Evolutionary conservation across 1,140 invertebrate genomes (phyloP).

Genomic region (Hycleus phaleratus): DNA sequence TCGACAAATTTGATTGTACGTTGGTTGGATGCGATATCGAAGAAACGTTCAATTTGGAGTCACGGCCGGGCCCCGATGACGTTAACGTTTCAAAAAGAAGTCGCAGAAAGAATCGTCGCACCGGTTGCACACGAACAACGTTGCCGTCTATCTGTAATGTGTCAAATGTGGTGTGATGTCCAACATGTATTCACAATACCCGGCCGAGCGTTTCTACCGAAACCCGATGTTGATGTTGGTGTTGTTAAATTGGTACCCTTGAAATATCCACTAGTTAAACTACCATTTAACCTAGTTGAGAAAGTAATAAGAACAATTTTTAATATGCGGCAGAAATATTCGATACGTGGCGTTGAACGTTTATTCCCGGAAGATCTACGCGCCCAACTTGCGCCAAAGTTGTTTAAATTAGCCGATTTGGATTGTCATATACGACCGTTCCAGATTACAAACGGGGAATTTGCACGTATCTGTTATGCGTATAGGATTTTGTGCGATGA

Average conservation of each 20-base stretch:
- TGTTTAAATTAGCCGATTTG: constrained; percentile 68
- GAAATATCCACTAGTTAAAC: constrained; percentile 63
- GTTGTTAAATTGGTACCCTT: constrained; percentile 83
- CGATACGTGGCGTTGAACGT: constrained; percentile 58
- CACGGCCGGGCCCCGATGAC: constrained; percentile 82
- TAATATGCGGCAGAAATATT: constrained; percentile 79
- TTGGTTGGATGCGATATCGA: constrained; percentile 78
- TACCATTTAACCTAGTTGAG: constrained; percentile 82
- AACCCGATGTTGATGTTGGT: constrained; percentile 93
- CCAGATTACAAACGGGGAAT: constrained; percentile 70
- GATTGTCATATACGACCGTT: constrained; percentile 59
- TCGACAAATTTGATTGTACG: constrained; percentile 87
- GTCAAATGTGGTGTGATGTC: constrained; percentile 84
- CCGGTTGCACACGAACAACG: constrained; percentile 54
- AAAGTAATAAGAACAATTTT: constrained; percentile 85
- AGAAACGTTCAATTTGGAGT: constrained; percentile 67
- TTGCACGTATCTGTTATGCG: constrained; percentile 64
- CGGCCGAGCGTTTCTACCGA: constrained; percentile 84
- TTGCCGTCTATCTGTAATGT: constrained; percentile 88
- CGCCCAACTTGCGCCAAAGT: constrained; percentile 52
- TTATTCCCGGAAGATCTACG: constrained; percentile 68
- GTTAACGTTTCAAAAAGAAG: constrained; percentile 95
- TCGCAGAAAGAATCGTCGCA: constrained; percentile 84
- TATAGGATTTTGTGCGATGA: constrained; percentile 66
- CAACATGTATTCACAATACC: constrained; percentile 81